Base-by-base conservation (phyloP, 2,888 invertebrate genomes). In the Perdita meconis region DNA sequence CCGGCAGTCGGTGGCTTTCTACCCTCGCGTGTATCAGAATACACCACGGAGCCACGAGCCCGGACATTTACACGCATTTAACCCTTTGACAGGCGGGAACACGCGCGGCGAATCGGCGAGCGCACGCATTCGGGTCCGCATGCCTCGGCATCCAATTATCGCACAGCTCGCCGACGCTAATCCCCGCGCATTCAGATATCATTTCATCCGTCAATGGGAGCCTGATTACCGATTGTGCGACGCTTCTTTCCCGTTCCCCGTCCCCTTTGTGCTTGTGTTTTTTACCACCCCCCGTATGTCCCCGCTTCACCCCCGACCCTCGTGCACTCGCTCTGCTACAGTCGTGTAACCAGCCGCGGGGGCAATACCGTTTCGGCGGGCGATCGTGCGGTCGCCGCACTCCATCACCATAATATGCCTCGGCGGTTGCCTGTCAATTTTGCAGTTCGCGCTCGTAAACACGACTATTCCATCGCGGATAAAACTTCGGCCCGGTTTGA, bases 101-200 rank as follows among this genome's bases (percentile, higher is more conserved):
- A 85, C 82, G 84, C 83, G 78, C 75, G 80, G 83, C 85, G 82
- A 85, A 85, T 82, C 80, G 84, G 69, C 57, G 75, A 38, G 68
- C 75, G 78, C 75, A 72, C 84, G 79, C 75, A 86, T 83, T 81
- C 84, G 79, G 40, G 73, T 78, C 30, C 83, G 51, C 72, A 86
- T 81, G 84, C 86, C 82, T 84, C 84, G 83, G 83, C 80, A 83
- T 85, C 81, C 86, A 89, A 89, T 89, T 89, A 89, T 89, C 85
- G 34, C 65, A 83, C 85, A 81, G 87, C 83, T 88, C 86, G 84
- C 82, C 84, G 85, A 86, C 87, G 86, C 86, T 89, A 89, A 89
- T 89, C 89, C n/a, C 88, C 80, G 78, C 75, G 77, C 83, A 89
- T 89, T 88, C 89, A 88, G 86, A 87, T 89, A 89, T 89, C 87